Evolutionary conservation across 2,113 vertebrate genomes (phyloP), one percentile per base, ranked within the genome.

Genomic region (Stigmatopora argus): DNA sequence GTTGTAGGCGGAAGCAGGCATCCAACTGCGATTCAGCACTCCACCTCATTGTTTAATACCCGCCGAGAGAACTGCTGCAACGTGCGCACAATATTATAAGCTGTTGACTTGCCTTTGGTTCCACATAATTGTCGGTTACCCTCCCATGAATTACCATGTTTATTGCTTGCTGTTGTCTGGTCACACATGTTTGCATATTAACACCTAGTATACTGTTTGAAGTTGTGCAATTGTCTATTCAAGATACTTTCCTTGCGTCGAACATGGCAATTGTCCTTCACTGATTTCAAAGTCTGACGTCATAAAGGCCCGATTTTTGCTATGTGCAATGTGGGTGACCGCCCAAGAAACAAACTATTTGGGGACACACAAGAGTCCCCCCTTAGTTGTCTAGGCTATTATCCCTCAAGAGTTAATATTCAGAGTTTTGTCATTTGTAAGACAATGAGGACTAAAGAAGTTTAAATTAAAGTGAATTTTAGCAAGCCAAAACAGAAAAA

Each of bases 141-240:
- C 74, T 79, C 72, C 68, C 69, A 78, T 71, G 81, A 89, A 91
- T 91, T 90, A 89, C 83, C 89, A 90, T 91, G 90, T 89, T 89
- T 91, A 91, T 90, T 90, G 79, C 86, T 89, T 82, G 83, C 75
- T 81, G 81, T 85, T 81, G 86, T 80, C 79, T 76, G 48, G 81
- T 77, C 71, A 83, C 73, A 74, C 78, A 67, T 76, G 82, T 90
- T 88, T 90, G 79, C 89, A 92, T 90, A 89, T 89, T 83, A 83
- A 86, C 73, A 83, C 82, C 51, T 63, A 23, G 77, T 69, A 71
- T 62, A 63, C 69, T 75, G 74, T 81, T 78, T 84, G 77, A 90
- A 86, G 83, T 87, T 84, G 78, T 69, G 69, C 64, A 45, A 82
- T 80, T 75, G 80, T 77, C 71, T 78, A 73, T 67, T 34, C 83